Base-by-base conservation (phyloP, 1,140 invertebrate genomes). In the Sycophaga agraensis region DNA sequence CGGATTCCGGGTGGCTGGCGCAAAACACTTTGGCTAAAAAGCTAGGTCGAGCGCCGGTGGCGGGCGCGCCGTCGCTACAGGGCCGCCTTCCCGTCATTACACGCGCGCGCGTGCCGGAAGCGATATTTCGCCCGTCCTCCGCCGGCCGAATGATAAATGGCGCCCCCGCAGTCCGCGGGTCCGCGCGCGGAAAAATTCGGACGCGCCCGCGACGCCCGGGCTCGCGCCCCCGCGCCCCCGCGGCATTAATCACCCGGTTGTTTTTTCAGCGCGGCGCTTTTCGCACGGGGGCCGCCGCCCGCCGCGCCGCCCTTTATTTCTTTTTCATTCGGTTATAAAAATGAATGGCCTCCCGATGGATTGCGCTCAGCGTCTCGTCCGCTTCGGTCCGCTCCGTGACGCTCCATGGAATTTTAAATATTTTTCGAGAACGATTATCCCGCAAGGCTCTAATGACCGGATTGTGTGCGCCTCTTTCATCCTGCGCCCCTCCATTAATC, bases 51-150 rank as follows among this genome's bases (percentile, higher is more conserved):
- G 11, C 28, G 28, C 28, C 5, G 11, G 28, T 11, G 28, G 11
- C 5, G 28, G 28, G 5, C 28, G 28, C 28, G 28, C 28, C 5
- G 28, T 31, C 28, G 28, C 5, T n/a, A n/a, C n/a, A n/a, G n/a
- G n/a, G n/a, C n/a, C n/a, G n/a, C n/a, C n/a, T 58, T 58, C 57
- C 57, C 57, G 46, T 50, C 57, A 59, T 58, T 58, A 50, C 31
- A 59, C 46, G 16, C 37, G 57, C 50, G n/a, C 21, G n/a, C n/a
- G 28, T 53, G 58, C 58, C 58, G 59, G 59, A 60, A 60, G 59
- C 59, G 50, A 60, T 60, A 46, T 60, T 54, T 54, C 31, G 49
- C 58, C 49, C 46, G 46, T 50, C 46, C 28, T 11, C 42, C 34
- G 21, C 19, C 43, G 1, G 22, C n/a, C 40, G 39, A 54, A 39